A percentile compares a stretch with the other conserved stretches of the same genome.
phyloP scores from a whole-genome alignment of 2,113 vertebrate genomes.

The Calyptomena viridis region DNA sequence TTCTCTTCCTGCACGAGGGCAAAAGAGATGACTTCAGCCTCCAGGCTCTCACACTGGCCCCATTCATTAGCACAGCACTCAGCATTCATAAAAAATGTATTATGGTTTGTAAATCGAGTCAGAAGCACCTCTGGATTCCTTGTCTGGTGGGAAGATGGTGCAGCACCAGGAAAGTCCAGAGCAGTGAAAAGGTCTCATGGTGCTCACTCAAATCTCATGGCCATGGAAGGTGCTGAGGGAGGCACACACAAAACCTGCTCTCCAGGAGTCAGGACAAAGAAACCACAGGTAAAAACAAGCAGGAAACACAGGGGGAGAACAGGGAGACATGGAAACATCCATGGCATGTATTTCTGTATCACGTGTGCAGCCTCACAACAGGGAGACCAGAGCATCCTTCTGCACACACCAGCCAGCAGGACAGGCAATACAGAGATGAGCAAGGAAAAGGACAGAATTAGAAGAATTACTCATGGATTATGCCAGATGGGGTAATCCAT shows the following conservation, averaged over 20 bases:
- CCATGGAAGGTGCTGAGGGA: neutral
- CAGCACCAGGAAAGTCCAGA: neutral
- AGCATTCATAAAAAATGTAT: conserved; percentile 18
- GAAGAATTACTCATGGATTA: neutral
- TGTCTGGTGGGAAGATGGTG: neutral
- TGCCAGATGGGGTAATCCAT: neutral
- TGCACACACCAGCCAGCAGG: neutral
- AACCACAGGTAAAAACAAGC: neutral
- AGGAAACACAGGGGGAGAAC: neutral
- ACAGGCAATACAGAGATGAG: neutral
- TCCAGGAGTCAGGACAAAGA: neutral
- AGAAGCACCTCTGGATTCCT: neutral
- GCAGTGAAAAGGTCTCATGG: neutral
- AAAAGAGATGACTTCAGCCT: conserved; percentile 22
- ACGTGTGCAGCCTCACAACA: neutral
- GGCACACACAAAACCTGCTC: conserved; percentile 26
- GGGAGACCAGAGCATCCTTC: neutral
- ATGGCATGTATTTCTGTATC: accelerated
- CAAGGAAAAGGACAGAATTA: neutral
- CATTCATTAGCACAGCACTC: conserved; percentile 42
- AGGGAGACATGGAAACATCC: neutral
- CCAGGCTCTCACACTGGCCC: neutral
- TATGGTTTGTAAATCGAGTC: neutral
- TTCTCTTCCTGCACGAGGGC: neutral
- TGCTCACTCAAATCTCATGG: neutral